Conservation (phyloP, 2,888 invertebrate species). For the Melieria picta region DNA sequence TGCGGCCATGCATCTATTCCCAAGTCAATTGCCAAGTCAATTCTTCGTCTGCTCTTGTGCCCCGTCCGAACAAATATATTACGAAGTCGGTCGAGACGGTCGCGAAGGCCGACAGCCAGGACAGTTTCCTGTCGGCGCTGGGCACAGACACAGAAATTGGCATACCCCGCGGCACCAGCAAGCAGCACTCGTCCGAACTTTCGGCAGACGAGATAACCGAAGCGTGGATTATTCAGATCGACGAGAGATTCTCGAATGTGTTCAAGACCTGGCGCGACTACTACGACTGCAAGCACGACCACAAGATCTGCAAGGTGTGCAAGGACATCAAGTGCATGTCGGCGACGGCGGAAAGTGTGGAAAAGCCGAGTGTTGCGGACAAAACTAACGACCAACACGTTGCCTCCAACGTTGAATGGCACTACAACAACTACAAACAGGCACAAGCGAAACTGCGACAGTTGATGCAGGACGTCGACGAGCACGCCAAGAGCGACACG, state of each 20-base stretch:
- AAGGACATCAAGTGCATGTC: slow-evolving; percentile 39
- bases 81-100: not conserved
- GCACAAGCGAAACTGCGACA: slow-evolving; percentile 42
- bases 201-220: not conserved
- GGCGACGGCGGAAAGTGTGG: slow-evolving; percentile 21
- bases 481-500: slow-evolving; percentile 39
- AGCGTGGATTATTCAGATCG: slow-evolving; percentile 50
- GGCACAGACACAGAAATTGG: too few relatives aligned
- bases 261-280: slow-evolving; percentile 46
- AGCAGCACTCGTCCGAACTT: too few relatives aligned
- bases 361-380: not conserved
- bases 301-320: slow-evolving; percentile 43
- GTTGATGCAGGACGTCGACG: slow-evolving; percentile 44
- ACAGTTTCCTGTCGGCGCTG: too few relatives aligned
- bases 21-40: not conserved
- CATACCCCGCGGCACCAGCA: too few relatives aligned
- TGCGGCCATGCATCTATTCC: not conserved
- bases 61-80: not conserved
- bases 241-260: slow-evolving; percentile 43
- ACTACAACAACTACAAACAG: slow-evolving; percentile 37
- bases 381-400: not conserved
- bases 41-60: not conserved
- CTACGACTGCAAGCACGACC: slow-evolving; percentile 42
- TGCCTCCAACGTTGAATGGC: slow-evolving; percentile 7
- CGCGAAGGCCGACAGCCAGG: not conserved